Conservation (phyloP, 2,113 vertebrate species). For the Polypterus senegalus region DNA sequence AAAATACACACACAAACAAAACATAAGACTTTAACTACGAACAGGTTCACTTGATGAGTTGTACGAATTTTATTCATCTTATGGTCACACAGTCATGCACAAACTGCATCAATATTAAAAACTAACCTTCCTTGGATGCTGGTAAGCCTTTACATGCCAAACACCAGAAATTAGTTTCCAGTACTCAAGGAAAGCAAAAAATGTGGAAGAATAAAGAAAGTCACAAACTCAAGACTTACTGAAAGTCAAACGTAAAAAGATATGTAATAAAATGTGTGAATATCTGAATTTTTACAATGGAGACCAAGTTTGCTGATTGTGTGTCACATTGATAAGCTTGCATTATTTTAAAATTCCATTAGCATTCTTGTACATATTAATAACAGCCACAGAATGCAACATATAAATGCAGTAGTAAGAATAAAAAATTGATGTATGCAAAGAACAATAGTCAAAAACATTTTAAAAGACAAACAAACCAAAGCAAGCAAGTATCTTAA, state of each 20-base stretch:
- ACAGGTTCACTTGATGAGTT: not conserved
- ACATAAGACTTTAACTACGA: not conserved
- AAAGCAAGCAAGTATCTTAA: too few species aligned
- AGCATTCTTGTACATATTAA: too few species aligned
- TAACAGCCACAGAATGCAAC: too few species aligned
- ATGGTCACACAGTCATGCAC: not conserved
- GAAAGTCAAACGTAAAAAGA: not conserved
- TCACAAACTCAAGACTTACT: not conserved
- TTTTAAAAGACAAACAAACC: too few species aligned
- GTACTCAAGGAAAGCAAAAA: slow-evolving; percentile 20
- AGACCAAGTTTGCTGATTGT: not conserved
- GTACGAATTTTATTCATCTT: not conserved
- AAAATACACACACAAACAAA: not conserved
- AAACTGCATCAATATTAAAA: slow-evolving; percentile 22
- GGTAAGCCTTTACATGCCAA: slow-evolving; percentile 45
- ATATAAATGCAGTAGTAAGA: too few species aligned
- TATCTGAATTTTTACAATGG: not conserved
- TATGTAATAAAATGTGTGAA: not conserved
- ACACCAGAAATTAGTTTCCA: slow-evolving; percentile 48
- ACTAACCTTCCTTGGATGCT: slow-evolving; percentile 48
- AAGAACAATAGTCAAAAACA: too few species aligned
- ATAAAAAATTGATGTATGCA: too few species aligned
- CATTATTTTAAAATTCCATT: too few species aligned
- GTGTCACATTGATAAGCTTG: too few species aligned
- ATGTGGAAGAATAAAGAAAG: slow-evolving; percentile 15